A percentile compares a stretch with the other conserved stretches of the same genome.
Evolutionary conservation across 2,888 invertebrate genomes (phyloP).

Genomic region (Hypolimnas misippus): DNA sequence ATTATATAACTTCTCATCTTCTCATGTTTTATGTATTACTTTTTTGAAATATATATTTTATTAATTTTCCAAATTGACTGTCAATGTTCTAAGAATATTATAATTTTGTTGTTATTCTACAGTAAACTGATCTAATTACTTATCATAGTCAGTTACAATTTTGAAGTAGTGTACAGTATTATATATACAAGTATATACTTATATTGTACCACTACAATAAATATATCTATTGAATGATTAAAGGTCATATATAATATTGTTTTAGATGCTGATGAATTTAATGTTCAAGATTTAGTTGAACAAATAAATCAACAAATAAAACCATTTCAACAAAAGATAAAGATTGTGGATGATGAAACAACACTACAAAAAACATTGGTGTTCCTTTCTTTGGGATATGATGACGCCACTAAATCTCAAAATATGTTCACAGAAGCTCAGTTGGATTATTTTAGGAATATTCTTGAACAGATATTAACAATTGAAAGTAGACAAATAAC

Average conservation of each 20-base stretch:
- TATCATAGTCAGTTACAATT: no score
- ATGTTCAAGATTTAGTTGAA: slow-evolving; percentile 58
- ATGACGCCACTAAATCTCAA: slow-evolving; percentile 71
- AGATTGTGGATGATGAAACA: slow-evolving; percentile 66
- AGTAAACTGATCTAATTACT: no score
- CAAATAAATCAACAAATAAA: slow-evolving; percentile 67
- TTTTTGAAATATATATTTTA: no score
- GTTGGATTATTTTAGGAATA: slow-evolving; percentile 69
- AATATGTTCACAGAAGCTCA: slow-evolving; percentile 65
- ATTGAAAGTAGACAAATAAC: slow-evolving; percentile 69
- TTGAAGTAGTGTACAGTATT: no score
- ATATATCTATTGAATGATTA: background rate
- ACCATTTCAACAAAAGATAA: slow-evolving; percentile 67
- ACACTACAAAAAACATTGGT: slow-evolving; percentile 67
- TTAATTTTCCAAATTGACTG: no score
- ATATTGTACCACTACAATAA: background rate
- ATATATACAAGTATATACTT: no score
- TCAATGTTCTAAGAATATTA: no score
- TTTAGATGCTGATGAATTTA: background rate
- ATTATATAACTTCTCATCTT: background rate
- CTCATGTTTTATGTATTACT: no score
- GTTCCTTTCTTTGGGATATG: slow-evolving; percentile 67
- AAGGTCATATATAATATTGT: background rate
- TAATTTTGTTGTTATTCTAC: background rate
- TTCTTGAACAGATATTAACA: slow-evolving; percentile 72